Base-by-base conservation (phyloP, 2,797 vertebrate species). In the Scomberomorus guttatus region DNA sequence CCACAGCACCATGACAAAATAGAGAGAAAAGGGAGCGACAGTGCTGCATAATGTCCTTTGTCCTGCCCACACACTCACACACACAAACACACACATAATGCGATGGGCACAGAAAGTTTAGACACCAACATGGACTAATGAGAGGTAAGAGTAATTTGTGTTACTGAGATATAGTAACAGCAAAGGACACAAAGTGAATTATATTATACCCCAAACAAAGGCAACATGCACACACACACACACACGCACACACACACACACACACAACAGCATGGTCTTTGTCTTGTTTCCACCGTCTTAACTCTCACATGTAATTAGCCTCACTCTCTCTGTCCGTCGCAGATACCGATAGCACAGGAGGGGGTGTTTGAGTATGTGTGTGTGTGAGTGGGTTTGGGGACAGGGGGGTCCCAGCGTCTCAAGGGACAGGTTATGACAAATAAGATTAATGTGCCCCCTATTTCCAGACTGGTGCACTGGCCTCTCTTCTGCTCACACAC, bases 391-490 rank as follows among this genome's bases (percentile, higher is more conserved):
- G 72, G 65, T 77, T 52, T 13, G 37, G 72, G 79, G 73, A 83
- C 77, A 56, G 57, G 80, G 86, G 90, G 88, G 84, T 89, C 86
- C 72, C 4, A 80, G 83, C 9, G 81, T 95, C 94, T 91, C 95
- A 63, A 60, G 94, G 94, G 95, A 95, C 91, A 90, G 90, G 95
- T 95, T 95, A 96, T 95, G 95, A 95, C 95, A 95, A 96, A 95
- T 95, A 95, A 95, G 95, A 95, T 95, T 95, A 95, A 95, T 95
- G 95, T 95, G 93, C 92, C 90, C 93, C 89, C 92, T 92, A 94
- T 94, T 95, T 94, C 94, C 93, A 95, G 94, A 94, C 93, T 93
- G 92, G 91, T 92, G 90, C 92, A 90, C 89, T 83, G 90, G 90
- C 89, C 91, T 88, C 89, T 84, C 79, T 51, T 68, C 68, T 70